A percentile compares a stretch with the other conserved stretches of the same genome.
Evolutionary conservation across 1,140 invertebrate species (phyloP).

Genomic region (Pollicipes pollicipes): DNA sequence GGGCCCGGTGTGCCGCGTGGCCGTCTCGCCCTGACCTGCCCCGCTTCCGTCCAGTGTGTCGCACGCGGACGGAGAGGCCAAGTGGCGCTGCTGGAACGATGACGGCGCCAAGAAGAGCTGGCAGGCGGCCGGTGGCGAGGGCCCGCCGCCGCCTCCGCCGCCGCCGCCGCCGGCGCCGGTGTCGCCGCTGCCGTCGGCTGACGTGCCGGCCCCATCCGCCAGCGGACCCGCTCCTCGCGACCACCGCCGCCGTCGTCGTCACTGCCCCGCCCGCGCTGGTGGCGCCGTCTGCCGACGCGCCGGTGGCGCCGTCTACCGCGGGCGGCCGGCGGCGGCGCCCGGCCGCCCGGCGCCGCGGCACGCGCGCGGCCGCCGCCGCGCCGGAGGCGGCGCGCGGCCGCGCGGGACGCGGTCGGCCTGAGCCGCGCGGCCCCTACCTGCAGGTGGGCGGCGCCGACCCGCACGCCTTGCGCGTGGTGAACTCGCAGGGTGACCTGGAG

Average conservation of each 20-base stretch:
- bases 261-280: background rate
- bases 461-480: background rate
- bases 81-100: too few species aligned
- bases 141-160: too few species aligned
- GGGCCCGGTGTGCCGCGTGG: too few species aligned
- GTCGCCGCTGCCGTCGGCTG: background rate
- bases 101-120: too few species aligned
- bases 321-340: background rate
- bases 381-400: background rate
- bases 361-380: background rate
- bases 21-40: too few species aligned
- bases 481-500: background rate
- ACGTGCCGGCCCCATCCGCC: background rate
- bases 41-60: constrained; percentile 28
- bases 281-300: background rate
- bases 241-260: background rate
- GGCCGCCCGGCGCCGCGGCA: background rate
- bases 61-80: too few species aligned
- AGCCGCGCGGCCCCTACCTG: background rate
- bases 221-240: background rate
- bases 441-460: background rate
- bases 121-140: too few species aligned
- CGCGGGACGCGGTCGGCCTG: background rate
- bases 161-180: too few species aligned
- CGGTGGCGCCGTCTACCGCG: background rate